Evolutionary conservation across 2,113 vertebrate genomes (phyloP).

Genomic region (Melospiza melodia): DNA sequence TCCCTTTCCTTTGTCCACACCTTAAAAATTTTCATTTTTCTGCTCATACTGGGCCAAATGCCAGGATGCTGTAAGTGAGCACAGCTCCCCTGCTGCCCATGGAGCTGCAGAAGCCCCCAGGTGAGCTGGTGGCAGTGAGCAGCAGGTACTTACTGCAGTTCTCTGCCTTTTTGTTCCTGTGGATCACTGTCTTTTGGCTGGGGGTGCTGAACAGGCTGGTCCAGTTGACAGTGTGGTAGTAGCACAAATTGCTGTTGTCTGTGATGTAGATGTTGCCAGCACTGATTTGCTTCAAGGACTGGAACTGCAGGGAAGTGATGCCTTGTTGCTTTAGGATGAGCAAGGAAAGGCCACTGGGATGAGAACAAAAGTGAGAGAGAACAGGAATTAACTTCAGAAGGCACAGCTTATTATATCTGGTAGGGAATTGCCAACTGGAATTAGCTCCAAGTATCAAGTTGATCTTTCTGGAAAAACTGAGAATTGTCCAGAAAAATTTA

Average conservation of each 20-base stretch:
- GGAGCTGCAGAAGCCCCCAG: neutral
- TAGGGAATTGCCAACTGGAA: neutral
- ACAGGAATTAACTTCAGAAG: neutral
- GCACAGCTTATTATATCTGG: rapidly evolving
- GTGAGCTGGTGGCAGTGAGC: neutral
- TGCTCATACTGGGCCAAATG: neutral
- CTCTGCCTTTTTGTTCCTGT: constrained; percentile 87
- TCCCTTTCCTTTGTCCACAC: neutral
- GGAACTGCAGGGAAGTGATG: constrained; percentile 92
- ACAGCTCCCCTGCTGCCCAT: rapidly evolving
- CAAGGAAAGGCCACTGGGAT: constrained; percentile 90
- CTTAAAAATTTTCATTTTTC: neutral
- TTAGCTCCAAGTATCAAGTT: neutral
- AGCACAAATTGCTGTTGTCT: constrained; percentile 95
- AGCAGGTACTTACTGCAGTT: constrained; percentile 89
- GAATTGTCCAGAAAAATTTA: neutral
- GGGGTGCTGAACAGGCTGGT: constrained; percentile 87
- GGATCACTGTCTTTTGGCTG: constrained; percentile 89
- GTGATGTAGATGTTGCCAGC: constrained; percentile 96
- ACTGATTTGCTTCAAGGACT: constrained; percentile 94
- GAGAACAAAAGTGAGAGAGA: neutral
- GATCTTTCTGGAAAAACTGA: neutral
- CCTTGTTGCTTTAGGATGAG: constrained; percentile 95
- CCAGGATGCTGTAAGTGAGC: neutral
- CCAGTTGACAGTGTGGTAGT: constrained; percentile 97